phyloP scores from a whole-genome alignment of 2,113 vertebrate species.

The Chauna torquata region DNA sequence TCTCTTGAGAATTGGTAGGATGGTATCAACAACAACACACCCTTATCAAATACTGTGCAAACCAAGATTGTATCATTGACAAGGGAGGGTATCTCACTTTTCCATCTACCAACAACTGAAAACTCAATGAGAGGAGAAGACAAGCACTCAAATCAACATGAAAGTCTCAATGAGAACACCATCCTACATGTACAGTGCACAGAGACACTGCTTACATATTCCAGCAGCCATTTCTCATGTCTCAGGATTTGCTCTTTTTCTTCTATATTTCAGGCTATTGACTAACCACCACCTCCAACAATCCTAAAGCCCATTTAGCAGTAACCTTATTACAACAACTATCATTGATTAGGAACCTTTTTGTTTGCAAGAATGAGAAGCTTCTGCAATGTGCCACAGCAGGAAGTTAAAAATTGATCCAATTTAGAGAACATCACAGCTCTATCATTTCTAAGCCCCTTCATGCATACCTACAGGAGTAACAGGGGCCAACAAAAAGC shows the following conservation, averaged over 20 bases:
- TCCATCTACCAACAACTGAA: not conserved
- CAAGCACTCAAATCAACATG: not conserved
- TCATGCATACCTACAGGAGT: not conserved
- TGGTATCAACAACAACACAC: not conserved
- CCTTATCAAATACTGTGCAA: not conserved
- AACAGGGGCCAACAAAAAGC: not conserved
- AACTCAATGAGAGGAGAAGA: not conserved
- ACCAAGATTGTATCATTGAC: not conserved
- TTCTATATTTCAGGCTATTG: not conserved
- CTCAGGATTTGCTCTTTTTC: not conserved
- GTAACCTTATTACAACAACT: not conserved
- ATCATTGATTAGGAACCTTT: not conserved
- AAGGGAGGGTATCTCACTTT: not conserved
- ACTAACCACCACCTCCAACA: not conserved
- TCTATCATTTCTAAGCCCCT: not conserved
- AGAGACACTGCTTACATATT: not conserved
- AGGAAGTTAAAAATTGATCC: not conserved
- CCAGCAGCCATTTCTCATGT: not conserved
- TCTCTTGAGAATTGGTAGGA: not conserved
- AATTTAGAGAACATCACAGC: not conserved
- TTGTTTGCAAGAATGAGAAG: not conserved
- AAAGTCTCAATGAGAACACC: not conserved
- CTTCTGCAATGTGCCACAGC: not conserved
- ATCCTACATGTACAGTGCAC: rapidly evolving
- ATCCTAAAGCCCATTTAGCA: not conserved